phyloP scores from a whole-genome alignment of 2,888 invertebrate genomes.

The Netelia virgata region DNA sequence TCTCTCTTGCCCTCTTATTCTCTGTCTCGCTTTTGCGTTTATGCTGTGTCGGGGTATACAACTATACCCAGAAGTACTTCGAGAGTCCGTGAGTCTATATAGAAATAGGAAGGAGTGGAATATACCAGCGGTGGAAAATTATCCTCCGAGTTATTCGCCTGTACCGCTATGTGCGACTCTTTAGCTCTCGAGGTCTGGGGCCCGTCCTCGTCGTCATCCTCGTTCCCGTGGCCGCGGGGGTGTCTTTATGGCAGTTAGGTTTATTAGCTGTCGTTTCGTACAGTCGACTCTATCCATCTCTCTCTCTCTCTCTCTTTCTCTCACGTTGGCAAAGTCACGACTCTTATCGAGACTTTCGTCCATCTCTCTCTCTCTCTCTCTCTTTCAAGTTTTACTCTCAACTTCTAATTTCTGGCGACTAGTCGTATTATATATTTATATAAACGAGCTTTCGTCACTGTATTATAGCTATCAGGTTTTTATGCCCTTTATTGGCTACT shows the following conservation, averaged over 20 bases:
- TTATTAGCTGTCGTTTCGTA: slow-evolving; percentile 80
- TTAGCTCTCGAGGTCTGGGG: slow-evolving; percentile 4
- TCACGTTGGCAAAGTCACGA: slow-evolving; percentile 42
- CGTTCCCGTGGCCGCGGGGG: slow-evolving; percentile 58
- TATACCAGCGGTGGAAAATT: slow-evolving; percentile 75
- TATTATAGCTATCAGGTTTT: too few relatives aligned
- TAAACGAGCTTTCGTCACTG: too few relatives aligned
- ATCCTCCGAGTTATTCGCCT: slow-evolving; percentile 64
- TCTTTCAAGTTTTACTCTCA: neutral
- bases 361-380: slow-evolving; percentile 3
- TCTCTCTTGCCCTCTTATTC: neutral
- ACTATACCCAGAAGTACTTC: neutral
- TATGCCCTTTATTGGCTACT: neutral
- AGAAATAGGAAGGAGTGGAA: slow-evolving; percentile 40
- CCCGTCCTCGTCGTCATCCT: slow-evolving; percentile 22
- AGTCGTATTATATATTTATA: too few relatives aligned
- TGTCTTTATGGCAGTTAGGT: slow-evolving; percentile 78
- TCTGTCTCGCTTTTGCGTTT: neutral
- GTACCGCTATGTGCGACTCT: neutral
- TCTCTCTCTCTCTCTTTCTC: neutral
- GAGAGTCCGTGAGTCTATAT: neutral
- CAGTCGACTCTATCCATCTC: slow-evolving; percentile 40
- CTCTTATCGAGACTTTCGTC: slow-evolving; percentile 52
- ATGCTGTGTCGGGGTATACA: neutral
- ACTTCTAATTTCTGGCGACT: slow-evolving; percentile 1